Evolutionary conservation across 1,140 invertebrate species (phyloP).

Genomic region (Wiebesia pumilae): DNA sequence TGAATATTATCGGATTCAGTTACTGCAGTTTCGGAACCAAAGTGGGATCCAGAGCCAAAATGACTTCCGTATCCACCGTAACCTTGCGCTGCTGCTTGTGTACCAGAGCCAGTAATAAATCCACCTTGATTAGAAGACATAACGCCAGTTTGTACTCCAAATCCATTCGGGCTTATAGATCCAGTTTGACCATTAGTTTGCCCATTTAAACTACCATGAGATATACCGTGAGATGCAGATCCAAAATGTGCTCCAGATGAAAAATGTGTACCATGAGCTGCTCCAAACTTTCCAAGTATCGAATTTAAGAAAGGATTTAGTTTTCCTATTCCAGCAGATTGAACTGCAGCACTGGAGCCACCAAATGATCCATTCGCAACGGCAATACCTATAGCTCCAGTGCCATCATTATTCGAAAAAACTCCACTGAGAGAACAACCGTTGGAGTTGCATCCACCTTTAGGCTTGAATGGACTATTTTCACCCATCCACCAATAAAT

Average conservation of each 20-base stretch:
- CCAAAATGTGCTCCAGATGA: background rate
- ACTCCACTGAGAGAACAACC: background rate
- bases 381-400: background rate
- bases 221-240: background rate
- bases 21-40: too few relatives aligned
- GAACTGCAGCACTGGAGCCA: background rate
- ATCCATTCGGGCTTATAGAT: background rate
- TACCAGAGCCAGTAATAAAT: background rate
- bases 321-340: background rate
- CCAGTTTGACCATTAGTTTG: background rate
- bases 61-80: too few relatives aligned
- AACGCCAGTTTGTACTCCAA: background rate
- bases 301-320: conserved; percentile 24
- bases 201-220: background rate
- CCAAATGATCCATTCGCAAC: background rate
- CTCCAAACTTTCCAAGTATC: background rate
- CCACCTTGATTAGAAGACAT: background rate
- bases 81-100: too few relatives aligned
- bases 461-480: conserved; percentile 32
- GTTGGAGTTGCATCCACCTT: conserved; percentile 6
- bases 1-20: background rate
- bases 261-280: too few relatives aligned
- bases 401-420: background rate
- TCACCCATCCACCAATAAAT: conserved; percentile 40
- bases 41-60: too few relatives aligned